phyloP scores from a whole-genome alignment of 2,888 invertebrate genomes.

The Dolichomitus sp. region DNA sequence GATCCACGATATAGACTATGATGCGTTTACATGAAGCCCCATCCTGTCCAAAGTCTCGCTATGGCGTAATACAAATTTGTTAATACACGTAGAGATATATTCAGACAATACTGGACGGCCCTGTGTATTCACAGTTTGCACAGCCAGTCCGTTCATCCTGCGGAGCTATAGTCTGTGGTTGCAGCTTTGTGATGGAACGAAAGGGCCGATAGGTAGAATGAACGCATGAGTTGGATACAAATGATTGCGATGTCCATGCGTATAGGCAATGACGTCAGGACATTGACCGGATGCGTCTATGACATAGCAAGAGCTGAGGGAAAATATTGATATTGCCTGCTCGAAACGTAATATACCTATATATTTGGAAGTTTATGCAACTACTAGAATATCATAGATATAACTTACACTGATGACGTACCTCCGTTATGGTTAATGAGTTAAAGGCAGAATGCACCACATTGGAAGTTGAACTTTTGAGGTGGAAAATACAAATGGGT shows the following conservation, averaged over 20 bases:
- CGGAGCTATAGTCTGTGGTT: not conserved
- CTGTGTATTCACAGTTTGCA: constrained; percentile 21
- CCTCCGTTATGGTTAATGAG: constrained; percentile 21
- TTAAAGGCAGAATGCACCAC: not conserved
- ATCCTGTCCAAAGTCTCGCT: not conserved
- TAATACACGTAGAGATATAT: constrained; percentile 2
- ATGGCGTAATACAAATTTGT: constrained; percentile 19
- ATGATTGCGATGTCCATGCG: constrained; percentile 27
- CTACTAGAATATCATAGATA: constrained; percentile 40
- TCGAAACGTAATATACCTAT: constrained; percentile 26
- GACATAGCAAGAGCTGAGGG: constrained; percentile 5
- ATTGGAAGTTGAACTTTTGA: not conserved
- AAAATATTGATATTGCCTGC: constrained; percentile 37
- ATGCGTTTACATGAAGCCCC: constrained; percentile 6
- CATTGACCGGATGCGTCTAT: constrained; percentile 11
- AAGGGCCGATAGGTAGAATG: constrained; percentile 1
- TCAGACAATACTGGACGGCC: constrained; percentile 12
- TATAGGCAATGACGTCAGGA: constrained; percentile 21
- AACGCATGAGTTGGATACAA: constrained; percentile 5
- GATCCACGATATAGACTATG: not conserved
- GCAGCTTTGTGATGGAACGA: constrained; percentile 25
- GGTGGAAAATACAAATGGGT: not conserved
- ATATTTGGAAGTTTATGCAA: constrained; percentile 16
- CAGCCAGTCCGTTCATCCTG: constrained; percentile 3
- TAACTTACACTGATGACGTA: constrained; percentile 20